Evolutionary conservation across 2,113 vertebrate genomes (phyloP), one percentile per base, ranked within the genome.

Genomic region (Himantopus leucocephalus): DNA sequence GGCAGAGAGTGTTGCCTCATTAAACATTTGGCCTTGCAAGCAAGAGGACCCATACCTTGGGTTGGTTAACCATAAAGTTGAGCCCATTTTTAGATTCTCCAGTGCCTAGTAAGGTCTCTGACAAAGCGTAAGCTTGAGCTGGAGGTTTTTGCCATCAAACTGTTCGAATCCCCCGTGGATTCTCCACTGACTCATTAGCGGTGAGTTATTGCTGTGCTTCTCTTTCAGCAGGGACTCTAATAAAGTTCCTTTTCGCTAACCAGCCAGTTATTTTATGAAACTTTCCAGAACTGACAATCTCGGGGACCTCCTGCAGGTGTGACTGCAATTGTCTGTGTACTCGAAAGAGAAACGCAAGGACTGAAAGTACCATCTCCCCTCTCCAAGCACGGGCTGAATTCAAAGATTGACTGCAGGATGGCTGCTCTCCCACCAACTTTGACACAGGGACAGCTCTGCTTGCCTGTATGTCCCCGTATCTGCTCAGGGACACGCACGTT

Each of bases 161-260:
- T 85, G 12, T 68, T 84, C 4, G 6, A 95, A 92, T 96, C 62
- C 76, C 85, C 81, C 3, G 5, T 67, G 87, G 93, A 73, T 82
- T 91, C 93, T 92, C 71, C 62, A 35, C 87, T 82, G 78, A 88
- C 92, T 93, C 95, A 95, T 96, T 96, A 93, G 74, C 3, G 0
- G 92, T 93, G 92, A 94, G 81, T 93, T 96, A 94, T 73, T 90
- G 84, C 93, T 60, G 43, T 48, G 27, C 81, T 92, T 19, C 29
- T 94, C 66, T 90, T 95, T 53, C 94, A 90, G 94, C 74, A 70
- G 94, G 88, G 92, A 73, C 66, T 90, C 93, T 80, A 94, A 89
- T 89, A 81, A 94, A 91, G 84, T 72, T 72, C 52, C 66, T 52
- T 91, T 90, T 94, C 7, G 8, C 73, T 43, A 75, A 41, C 67